phyloP scores from a whole-genome alignment of 2,888 invertebrate genomes.

The Scaeva pyrastri region DNA sequence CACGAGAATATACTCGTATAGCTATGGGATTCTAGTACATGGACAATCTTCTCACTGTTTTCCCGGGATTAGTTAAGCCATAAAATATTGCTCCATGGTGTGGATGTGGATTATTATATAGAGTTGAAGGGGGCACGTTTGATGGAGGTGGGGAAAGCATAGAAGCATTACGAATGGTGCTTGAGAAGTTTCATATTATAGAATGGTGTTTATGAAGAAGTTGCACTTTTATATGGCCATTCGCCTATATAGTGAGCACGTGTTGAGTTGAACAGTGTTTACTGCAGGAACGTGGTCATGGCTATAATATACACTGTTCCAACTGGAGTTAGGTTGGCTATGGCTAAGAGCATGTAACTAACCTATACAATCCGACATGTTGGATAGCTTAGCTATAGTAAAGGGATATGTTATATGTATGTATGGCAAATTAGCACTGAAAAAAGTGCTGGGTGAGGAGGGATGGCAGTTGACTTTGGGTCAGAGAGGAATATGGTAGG shows the following conservation, averaged over 20 bases:
- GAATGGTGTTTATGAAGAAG: slow-evolving; percentile 58
- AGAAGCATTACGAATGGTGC: slow-evolving; percentile 5
- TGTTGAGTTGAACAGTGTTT: slow-evolving; percentile 52
- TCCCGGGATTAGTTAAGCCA: background rate
- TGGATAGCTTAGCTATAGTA: background rate
- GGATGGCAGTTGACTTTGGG: background rate
- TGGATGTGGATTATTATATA: too few species aligned
- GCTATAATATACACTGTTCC: slow-evolving; percentile 8
- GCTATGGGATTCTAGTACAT: background rate
- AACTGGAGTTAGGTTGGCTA: background rate
- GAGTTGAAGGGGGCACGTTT: too few species aligned
- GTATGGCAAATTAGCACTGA: slow-evolving; percentile 7
- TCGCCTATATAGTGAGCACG: slow-evolving; percentile 43
- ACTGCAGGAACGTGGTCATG: slow-evolving; percentile 45
- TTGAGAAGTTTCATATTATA: slow-evolving; percentile 47
- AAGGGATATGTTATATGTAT: background rate
- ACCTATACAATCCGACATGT: background rate
- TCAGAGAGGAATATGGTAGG: background rate
- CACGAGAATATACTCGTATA: too few species aligned
- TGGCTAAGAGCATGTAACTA: background rate
- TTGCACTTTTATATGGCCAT: slow-evolving; percentile 35
- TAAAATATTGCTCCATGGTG: slow-evolving; percentile 15
- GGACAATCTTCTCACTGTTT: background rate
- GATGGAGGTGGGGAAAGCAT: background rate
- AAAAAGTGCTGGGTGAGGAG: background rate